These are phyloP conservation scores for Trachelus stipa DNA, from an alignment of 2,888 invertebrate species.

Conservation along the genomic window DNA sequence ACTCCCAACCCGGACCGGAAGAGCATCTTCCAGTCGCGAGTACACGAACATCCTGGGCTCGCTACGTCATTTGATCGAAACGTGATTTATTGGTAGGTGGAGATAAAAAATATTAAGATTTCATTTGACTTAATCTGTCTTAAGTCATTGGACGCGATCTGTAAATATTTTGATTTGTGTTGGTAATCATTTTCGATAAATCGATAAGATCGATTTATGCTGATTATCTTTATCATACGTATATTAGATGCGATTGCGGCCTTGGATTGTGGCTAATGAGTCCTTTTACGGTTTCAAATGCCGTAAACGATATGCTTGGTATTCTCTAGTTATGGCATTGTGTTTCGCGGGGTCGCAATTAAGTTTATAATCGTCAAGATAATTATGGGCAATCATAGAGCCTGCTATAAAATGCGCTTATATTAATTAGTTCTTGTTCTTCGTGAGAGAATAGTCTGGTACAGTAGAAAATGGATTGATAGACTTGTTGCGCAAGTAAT, in stretches of 20 bases:
- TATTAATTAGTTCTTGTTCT: neutral
- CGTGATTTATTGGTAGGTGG: no score
- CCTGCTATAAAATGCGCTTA: neutral
- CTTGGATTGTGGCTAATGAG: neutral
- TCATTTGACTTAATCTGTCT: neutral
- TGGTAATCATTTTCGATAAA: neutral
- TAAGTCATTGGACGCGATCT: neutral
- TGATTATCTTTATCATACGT: neutral
- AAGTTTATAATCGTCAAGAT: neutral
- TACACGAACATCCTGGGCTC: neutral
- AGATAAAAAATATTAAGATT: neutral
- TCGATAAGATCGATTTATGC: neutral
- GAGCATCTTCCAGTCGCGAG: no score
- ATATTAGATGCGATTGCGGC: neutral
- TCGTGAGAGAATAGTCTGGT: neutral
- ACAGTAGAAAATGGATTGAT: neutral
- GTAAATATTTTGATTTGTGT: neutral
- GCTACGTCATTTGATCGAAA: neutral
- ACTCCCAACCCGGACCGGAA: no score
- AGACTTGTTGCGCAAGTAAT: neutral
- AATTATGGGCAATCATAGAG: neutral
- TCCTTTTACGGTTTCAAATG: neutral
- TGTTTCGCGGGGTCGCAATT: neutral
- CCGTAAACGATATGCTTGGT: neutral
- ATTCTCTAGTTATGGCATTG: neutral